Evolutionary conservation across 2,888 invertebrate species (phyloP).

Genomic region (Podotricha telesiphe): DNA sequence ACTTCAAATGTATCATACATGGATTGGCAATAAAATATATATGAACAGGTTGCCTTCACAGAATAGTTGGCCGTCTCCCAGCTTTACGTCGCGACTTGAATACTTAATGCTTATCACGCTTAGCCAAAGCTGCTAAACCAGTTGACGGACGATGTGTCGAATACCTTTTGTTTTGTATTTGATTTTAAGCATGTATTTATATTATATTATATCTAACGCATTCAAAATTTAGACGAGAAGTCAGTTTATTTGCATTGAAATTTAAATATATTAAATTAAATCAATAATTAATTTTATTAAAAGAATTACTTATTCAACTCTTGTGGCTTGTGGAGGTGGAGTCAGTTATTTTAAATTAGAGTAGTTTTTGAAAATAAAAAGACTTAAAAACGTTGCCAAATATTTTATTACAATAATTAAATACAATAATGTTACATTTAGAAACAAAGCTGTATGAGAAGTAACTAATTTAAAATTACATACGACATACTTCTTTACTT

Average conservation of each 20-base stretch:
- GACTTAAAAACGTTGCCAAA: no score
- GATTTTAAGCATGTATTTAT: background rate
- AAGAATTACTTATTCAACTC: no score
- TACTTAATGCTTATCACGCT: slow-evolving; percentile 34
- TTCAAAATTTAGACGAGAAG: background rate
- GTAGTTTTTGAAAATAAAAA: no score
- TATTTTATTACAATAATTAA: no score
- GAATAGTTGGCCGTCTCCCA: slow-evolving; percentile 39
- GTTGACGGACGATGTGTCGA: slow-evolving; percentile 32
- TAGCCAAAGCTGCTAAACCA: slow-evolving; percentile 27
- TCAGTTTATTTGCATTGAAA: background rate
- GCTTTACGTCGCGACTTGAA: slow-evolving; percentile 31
- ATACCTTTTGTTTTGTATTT: slow-evolving; percentile 6
- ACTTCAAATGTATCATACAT: slow-evolving; percentile 9
- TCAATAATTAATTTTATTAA: no score
- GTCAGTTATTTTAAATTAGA: no score
- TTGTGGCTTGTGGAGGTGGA: no score
- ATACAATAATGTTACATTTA: no score
- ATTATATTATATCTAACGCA: background rate
- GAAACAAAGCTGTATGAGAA: no score
- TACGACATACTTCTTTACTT: no score
- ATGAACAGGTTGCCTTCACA: slow-evolving; percentile 44
- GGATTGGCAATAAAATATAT: slow-evolving; percentile 24
- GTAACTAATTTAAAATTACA: no score
- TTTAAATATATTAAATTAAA: no score